These are phyloP conservation scores for Eustalomyia histrio DNA, from an alignment of 2,888 invertebrate species.

Conservation along the genomic window DNA sequence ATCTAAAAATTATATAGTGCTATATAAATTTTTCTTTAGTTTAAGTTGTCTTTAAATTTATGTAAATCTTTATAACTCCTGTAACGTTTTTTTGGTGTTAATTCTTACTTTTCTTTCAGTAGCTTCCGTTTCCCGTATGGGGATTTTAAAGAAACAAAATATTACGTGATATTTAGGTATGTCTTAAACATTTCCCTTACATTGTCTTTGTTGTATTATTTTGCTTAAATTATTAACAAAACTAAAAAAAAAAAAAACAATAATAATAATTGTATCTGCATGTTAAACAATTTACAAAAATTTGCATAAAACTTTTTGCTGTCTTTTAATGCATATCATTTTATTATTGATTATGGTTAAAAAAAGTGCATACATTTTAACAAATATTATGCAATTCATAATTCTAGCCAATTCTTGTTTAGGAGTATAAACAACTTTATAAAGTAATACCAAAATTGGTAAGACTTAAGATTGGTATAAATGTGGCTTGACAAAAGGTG, in stretches of 20 bases:
- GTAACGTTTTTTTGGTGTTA: not conserved
- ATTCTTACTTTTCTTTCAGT: not conserved
- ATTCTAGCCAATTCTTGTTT: not conserved
- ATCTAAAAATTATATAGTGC: too few species aligned
- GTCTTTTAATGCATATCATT: not conserved
- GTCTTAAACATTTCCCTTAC: not conserved
- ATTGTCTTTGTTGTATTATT: not conserved
- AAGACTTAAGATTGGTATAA: not conserved
- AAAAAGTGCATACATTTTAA: not conserved
- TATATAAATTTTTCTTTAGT: too few species aligned
- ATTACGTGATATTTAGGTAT: not conserved
- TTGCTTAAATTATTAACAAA: not conserved
- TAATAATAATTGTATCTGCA: constrained; percentile 21
- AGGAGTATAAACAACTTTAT: not conserved
- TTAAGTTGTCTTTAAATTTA: too few species aligned
- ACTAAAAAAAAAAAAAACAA: too few species aligned
- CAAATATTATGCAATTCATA: not conserved
- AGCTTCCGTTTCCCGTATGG: not conserved
- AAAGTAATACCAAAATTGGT: not conserved
- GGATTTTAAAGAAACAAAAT: not conserved
- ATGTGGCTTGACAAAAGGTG: not conserved
- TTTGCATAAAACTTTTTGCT: constrained; percentile 29
- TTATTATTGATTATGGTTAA: not conserved
- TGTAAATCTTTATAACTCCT: not conserved
- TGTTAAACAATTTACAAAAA: constrained; percentile 7